Base-by-base conservation (phyloP, 2,888 invertebrate species). In the Drosophila glabriapex region DNA sequence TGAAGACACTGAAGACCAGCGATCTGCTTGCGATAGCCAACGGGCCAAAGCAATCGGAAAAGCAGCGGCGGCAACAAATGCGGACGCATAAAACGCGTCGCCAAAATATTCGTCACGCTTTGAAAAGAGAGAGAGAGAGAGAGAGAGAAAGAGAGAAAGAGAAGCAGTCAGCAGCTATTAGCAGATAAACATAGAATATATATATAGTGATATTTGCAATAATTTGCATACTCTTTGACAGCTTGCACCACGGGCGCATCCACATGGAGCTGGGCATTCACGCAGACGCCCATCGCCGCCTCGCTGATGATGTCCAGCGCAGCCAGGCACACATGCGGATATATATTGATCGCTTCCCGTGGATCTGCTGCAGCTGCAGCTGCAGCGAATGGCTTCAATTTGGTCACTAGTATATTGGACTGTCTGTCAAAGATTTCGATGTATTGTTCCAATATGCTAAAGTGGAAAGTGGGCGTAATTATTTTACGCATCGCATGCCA, bases 391-490 rank as follows among this genome's bases (percentile, higher is more conserved):
- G 75, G 60, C 35, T 88, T 88, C 29, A 97, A 91, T 82, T 95
- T 95, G 1, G 94, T 91, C 0, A 95, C 91, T 66, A 97, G 93
- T 28, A 95, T 93, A 49, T 93, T 92, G 28, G 95, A 94, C 74
- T 96, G 95, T 66, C 95, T 95, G 82, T 96, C 95, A 89, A 97
- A 96, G 0, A 96, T 95, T 10, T 95, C 95, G 9, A 96, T 92
- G 91, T 96, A 97, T 81, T 96, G 95, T 87, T 96, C 95, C 62
- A 97, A 92, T 70, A 97, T 96, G 85, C 95, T 95, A 90, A 97
- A 97, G 92, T 97, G 97, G 92, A 97, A 97, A 0, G 97, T 95
- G 0, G 97, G 97, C 0, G 97, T 97, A 56, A 97, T 92, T 73
- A 97, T 94, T 91, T 96, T 96, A 29, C 97, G 94, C 76, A 96